Evolutionary conservation across 2,888 invertebrate species (phyloP).

Genomic region (Phortica magna): DNA sequence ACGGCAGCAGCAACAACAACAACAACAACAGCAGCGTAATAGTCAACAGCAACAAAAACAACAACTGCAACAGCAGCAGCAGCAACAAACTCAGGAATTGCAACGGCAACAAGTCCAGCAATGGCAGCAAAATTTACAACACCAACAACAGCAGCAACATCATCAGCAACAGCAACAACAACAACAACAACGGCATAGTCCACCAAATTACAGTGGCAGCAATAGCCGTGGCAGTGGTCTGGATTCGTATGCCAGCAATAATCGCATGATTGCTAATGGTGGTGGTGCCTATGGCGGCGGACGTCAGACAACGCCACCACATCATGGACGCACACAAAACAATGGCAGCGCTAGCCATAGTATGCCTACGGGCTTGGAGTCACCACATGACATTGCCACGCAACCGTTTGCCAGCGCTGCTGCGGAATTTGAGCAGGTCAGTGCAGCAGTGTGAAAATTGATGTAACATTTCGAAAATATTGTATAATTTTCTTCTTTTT

Average conservation of each 20-base stretch:
- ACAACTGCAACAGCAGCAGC: conserved; percentile 38
- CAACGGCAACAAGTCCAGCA: conserved; percentile 45
- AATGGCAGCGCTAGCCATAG: conserved; percentile 56
- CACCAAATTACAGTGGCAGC: conserved; percentile 14
- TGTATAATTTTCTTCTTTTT: neutral
- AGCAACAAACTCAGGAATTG: conserved; percentile 41
- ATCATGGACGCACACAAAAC: conserved; percentile 32
- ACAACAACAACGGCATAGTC: conserved; percentile 42
- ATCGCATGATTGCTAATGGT: conserved; percentile 46
- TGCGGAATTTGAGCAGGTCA: conserved; percentile 74
- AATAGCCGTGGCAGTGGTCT: conserved; percentile 40
- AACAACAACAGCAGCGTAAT: conserved; percentile 42
- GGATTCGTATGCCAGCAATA: conserved; percentile 21
- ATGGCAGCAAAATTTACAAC: conserved; percentile 52
- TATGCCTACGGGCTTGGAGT: conserved; percentile 60
- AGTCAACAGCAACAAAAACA: conserved; percentile 44
- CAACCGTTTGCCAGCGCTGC: conserved; percentile 73
- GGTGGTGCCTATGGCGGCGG: conserved; percentile 41
- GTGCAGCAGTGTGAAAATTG: neutral
- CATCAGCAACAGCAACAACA: conserved; percentile 53
- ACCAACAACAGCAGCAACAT: conserved; percentile 53
- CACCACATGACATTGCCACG: conserved; percentile 62
- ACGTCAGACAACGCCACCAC: conserved; percentile 43
- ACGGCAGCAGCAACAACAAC: conserved; percentile 54
- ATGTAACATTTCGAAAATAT: no score